Conservation (phyloP, 2,797 vertebrate species). For the Silurus lanzhouensis region DNA sequence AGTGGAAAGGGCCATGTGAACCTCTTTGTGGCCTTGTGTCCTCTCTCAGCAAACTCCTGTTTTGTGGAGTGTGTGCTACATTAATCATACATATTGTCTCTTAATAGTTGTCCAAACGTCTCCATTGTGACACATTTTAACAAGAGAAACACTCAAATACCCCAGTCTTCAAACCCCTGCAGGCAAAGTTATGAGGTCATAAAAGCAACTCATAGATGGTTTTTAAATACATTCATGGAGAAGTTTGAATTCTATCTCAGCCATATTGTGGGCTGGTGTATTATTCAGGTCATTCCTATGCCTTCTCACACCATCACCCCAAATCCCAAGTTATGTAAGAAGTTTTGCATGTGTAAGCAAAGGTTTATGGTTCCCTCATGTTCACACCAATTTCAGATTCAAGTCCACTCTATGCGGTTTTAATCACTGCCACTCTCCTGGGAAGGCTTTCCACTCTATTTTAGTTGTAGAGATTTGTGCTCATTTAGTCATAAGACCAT, state of each 20-base stretch:
- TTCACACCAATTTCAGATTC: not conserved
- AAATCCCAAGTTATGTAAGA: not conserved
- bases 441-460: not conserved
- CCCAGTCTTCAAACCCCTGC: not conserved
- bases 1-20: slow-evolving; percentile 45
- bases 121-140: slow-evolving; percentile 39
- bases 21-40: slow-evolving; percentile 14
- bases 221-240: slow-evolving; percentile 13
- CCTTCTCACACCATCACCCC: not conserved
- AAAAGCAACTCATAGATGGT: slow-evolving; percentile 22
- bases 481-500: not conserved
- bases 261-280: not conserved
- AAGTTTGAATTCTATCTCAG: not conserved
- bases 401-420: not conserved
- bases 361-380: not conserved
- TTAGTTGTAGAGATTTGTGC: not conserved
- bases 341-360: not conserved
- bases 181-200: slow-evolving; percentile 34
- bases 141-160: slow-evolving; percentile 31
- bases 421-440: not conserved
- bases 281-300: not conserved
- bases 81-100: slow-evolving; percentile 34
- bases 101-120: not conserved
- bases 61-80: not conserved
- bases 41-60: not conserved